These are phyloP conservation scores for Lepilemur ruficaudatus DNA, from an alignment of 2,797 vertebrate species.

Conservation along the genomic window DNA sequence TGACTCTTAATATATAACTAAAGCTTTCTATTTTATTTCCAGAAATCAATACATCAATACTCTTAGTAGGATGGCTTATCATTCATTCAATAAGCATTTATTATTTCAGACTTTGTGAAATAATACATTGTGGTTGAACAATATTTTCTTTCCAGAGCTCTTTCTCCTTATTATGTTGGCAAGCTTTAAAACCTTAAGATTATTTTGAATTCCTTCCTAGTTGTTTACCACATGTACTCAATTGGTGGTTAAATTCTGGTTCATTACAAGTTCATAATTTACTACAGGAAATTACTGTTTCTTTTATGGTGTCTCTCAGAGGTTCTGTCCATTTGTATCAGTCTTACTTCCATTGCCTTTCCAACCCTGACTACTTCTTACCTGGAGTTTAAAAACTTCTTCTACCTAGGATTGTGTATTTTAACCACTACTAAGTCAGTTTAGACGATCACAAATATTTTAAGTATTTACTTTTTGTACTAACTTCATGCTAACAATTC, in stretches of 20 bases:
- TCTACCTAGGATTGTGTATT: background rate
- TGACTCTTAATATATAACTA: background rate
- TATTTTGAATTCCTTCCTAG: conserved; percentile 32
- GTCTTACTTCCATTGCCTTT: background rate
- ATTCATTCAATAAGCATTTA: background rate
- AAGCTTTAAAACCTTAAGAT: conserved; percentile 5
- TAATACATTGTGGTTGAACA: background rate
- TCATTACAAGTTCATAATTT: background rate
- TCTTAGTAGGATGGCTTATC: background rate
- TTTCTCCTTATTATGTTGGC: background rate
- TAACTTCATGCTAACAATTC: background rate
- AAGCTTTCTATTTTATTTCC: background rate
- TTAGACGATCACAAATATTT: background rate
- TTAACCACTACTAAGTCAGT: background rate
- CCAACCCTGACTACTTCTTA: background rate
- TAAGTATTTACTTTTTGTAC: background rate
- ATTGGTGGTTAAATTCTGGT: background rate
- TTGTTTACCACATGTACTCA: background rate
- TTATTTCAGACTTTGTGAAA: background rate
- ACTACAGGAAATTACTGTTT: background rate
- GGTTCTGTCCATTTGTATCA: background rate
- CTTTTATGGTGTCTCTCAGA: background rate
- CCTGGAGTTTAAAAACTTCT: background rate
- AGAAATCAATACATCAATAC: background rate
- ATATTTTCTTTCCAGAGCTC: background rate